Percentiles rank a stretch among this genome's conserved stretches.
Evolutionary conservation across 1,140 invertebrate genomes (phyloP).

Genomic region (Micrasema minimum): DNA sequence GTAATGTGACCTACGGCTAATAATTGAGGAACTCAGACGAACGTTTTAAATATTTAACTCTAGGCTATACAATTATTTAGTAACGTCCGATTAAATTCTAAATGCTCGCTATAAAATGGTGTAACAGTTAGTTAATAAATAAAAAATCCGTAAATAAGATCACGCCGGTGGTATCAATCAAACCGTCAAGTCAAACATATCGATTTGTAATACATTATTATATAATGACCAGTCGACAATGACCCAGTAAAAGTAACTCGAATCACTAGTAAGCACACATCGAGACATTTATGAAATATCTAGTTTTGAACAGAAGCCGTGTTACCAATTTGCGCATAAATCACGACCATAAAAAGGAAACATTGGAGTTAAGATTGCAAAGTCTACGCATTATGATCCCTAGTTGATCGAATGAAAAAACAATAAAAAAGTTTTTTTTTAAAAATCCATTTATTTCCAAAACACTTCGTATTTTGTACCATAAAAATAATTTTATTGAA

Average conservation of each 20-base stretch:
- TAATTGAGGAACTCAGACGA: slow-evolving; percentile 27
- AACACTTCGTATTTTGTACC: too few species aligned
- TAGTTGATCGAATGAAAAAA: too few species aligned
- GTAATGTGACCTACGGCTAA: slow-evolving; percentile 17
- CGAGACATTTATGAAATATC: neutral
- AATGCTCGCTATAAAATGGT: slow-evolving; percentile 30
- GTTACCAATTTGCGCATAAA: too few species aligned
- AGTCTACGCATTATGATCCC: too few species aligned
- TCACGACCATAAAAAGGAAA: too few species aligned
- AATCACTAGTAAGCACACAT: too few species aligned
- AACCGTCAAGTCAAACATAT: neutral
- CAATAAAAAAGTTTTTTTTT: too few species aligned
- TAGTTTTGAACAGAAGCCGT: slow-evolving; percentile 8
- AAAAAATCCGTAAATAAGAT: neutral
- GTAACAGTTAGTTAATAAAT: slow-evolving; percentile 15
- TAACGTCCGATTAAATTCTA: slow-evolving; percentile 28
- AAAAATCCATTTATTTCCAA: too few species aligned
- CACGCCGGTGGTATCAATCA: neutral
- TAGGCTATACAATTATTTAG: neutral
- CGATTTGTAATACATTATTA: neutral
- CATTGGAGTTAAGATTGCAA: too few species aligned
- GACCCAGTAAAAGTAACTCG: slow-evolving; percentile 11
- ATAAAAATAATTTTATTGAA: too few species aligned
- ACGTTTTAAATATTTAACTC: slow-evolving; percentile 3
- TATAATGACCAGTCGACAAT: slow-evolving; percentile 16